Evolutionary conservation across 2,888 invertebrate species (phyloP), one percentile per base, ranked within the genome.

Genomic region (Coremacera marginata): DNA sequence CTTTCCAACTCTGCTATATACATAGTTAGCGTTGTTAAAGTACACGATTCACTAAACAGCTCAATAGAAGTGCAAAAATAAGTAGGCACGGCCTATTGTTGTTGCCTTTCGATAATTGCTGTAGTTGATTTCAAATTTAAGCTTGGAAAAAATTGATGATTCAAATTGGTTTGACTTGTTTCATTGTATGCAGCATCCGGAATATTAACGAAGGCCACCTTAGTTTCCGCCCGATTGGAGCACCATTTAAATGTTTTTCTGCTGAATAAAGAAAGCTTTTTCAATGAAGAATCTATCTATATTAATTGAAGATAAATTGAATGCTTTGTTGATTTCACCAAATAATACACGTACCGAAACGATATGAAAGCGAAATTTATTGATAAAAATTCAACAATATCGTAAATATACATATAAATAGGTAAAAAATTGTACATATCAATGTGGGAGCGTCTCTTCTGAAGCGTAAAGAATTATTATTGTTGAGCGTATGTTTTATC

Each of bases 381-480:
- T 44, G 44, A 44, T 11, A 44, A 11, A 44, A 44, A 44, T 44
- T 44, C 14, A 67, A 67, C 31, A 31, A 67, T 19, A 19, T 37
- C 16, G 37, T 67, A 19, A 65, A 67, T 19, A 67, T 14, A 34
- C 22, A 34, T 9, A 37, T 37, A 44, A 63, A 63, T 63, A 25
- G 34, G 22, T 37, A 34, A 11, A 67, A 37, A 22, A n/a, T 11
- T 60, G 14, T 25, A 11, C 11, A 14, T 25, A 31, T 16, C 34
- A 22, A 65, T 34, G 14, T 34, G 67, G 67, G 67, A 67, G 67
- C 19, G 67, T 44, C 37, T 67, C 67, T 67, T 31, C 22, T 37
- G 67, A 67, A 67, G 67, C 67, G 67, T 67, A 27, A 34, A 67
- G 60, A 67, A 34, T 67, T 67, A 67, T 67, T 67, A 44, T 65